Percentiles rank a stretch among this genome's conserved stretches.
Evolutionary conservation across 2,797 vertebrate genomes (phyloP).

Genomic region (Miichthys miiuy): DNA sequence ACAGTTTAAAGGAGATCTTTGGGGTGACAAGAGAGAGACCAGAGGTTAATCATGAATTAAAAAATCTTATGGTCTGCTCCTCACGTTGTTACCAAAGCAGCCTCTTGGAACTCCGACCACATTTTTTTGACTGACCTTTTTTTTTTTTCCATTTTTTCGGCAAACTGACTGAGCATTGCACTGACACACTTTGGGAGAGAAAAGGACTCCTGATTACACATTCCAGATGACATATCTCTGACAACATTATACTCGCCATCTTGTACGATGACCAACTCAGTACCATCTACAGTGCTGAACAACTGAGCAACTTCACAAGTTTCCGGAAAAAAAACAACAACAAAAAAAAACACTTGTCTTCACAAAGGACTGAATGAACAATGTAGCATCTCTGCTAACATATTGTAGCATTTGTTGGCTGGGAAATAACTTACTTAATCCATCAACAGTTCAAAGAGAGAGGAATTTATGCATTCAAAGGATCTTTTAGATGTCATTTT

Average conservation of each 20-base stretch:
- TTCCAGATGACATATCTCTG: conserved; percentile 79
- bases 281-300: conserved; percentile 63
- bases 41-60: conserved; percentile 75
- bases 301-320: conserved; percentile 74
- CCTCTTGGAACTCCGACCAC: conserved; percentile 84
- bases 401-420: conserved; percentile 89
- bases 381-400: conserved; percentile 91
- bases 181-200: conserved; percentile 80
- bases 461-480: conserved; percentile 82
- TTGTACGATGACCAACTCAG: conserved; percentile 71
- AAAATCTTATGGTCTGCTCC: conserved; percentile 81
- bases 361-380: conserved; percentile 82
- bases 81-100: conserved; percentile 89
- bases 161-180: conserved; percentile 82
- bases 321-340: conserved; percentile 24
- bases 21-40: conserved; percentile 80
- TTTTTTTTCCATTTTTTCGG: background rate
- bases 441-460: conserved; percentile 76
- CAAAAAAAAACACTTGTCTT: conserved; percentile 53
- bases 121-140: conserved; percentile 71
- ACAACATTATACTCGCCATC: conserved; percentile 66
- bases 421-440: conserved; percentile 80
- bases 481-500: conserved; percentile 81
- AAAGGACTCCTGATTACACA: conserved; percentile 80
- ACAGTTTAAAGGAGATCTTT: conserved; percentile 80